Evolutionary conservation across 2,888 invertebrate genomes (phyloP).

Genomic region (Calliphora vomitoria): DNA sequence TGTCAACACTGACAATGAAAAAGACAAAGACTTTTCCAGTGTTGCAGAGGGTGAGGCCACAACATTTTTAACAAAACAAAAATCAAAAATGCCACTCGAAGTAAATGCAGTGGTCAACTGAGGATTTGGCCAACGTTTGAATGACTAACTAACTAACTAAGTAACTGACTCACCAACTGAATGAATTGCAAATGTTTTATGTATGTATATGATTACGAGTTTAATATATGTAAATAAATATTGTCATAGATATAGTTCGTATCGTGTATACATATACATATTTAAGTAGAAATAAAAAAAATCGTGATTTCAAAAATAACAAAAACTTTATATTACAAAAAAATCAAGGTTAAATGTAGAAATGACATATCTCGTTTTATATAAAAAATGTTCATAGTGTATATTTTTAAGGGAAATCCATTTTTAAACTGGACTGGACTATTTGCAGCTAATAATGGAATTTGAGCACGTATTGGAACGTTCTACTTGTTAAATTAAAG

Average conservation of each 20-base stretch:
- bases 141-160: slow-evolving; percentile 81
- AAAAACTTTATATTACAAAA: neutral
- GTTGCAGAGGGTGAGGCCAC: neutral
- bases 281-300: slow-evolving; percentile 13
- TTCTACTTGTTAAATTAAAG: too few relatives aligned
- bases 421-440: too few relatives aligned
- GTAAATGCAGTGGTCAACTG: slow-evolving; percentile 81
- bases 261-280: slow-evolving; percentile 1
- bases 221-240: neutral
- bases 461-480: too few relatives aligned
- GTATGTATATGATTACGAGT: neutral
- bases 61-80: slow-evolving; percentile 40
- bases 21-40: slow-evolving; percentile 4
- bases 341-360: too few relatives aligned
- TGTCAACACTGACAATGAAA: slow-evolving; percentile 28
- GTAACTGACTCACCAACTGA: slow-evolving; percentile 80
- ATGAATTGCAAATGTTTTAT: neutral
- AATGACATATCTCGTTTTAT: too few relatives aligned
- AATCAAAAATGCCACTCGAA: slow-evolving; percentile 78
- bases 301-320: slow-evolving; percentile 10
- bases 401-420: too few relatives aligned
- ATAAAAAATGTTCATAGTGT: too few relatives aligned
- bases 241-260: slow-evolving; percentile 2
- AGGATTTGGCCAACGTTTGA: neutral
- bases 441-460: too few relatives aligned